phyloP scores from a whole-genome alignment of 2,888 invertebrate species.

The Torymus aiolomorphi region DNA sequence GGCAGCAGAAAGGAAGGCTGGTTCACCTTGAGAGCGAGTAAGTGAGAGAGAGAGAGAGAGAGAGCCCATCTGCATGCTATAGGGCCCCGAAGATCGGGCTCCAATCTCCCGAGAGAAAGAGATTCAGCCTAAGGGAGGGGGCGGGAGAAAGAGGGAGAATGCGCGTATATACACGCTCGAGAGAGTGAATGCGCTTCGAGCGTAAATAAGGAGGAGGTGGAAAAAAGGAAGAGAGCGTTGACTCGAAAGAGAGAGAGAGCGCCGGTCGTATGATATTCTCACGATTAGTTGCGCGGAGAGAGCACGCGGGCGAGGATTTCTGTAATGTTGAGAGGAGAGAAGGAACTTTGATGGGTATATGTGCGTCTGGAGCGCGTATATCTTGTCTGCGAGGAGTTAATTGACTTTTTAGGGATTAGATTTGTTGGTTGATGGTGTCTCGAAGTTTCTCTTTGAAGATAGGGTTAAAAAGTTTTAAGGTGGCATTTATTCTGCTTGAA shows the following conservation, averaged over 20 bases:
- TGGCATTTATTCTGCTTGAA: too few species aligned
- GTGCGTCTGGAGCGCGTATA: too few species aligned
- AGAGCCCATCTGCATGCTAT: conserved; percentile 65
- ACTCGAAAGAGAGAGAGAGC: conserved; percentile 17
- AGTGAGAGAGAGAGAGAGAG: conserved; percentile 27
- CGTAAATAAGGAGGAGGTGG: conserved; percentile 43
- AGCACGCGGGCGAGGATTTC: conserved; percentile 6
- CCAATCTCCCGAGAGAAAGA: conserved; percentile 27
- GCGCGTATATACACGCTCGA: conserved; percentile 7
- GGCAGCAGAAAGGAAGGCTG: conserved; percentile 65
- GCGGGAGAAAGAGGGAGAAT: conserved; percentile 22
- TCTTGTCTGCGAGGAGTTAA: too few species aligned
- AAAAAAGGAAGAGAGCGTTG: conserved; percentile 38
- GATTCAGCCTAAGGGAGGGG: conserved; percentile 37
- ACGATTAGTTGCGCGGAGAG: conserved; percentile 40
- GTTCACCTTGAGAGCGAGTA: conserved; percentile 71
- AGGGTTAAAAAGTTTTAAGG: too few species aligned
- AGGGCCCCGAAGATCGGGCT: conserved; percentile 61
- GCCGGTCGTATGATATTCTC: conserved; percentile 45
- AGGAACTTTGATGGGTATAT: neutral
- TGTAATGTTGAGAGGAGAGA: conserved; percentile 6
- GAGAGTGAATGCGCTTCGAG: conserved; percentile 40
- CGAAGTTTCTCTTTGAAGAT: too few species aligned
- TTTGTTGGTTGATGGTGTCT: too few species aligned
- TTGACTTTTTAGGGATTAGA: too few species aligned